Base-by-base conservation (phyloP, 2,113 vertebrate species). In the Mus spicilegus region DNA sequence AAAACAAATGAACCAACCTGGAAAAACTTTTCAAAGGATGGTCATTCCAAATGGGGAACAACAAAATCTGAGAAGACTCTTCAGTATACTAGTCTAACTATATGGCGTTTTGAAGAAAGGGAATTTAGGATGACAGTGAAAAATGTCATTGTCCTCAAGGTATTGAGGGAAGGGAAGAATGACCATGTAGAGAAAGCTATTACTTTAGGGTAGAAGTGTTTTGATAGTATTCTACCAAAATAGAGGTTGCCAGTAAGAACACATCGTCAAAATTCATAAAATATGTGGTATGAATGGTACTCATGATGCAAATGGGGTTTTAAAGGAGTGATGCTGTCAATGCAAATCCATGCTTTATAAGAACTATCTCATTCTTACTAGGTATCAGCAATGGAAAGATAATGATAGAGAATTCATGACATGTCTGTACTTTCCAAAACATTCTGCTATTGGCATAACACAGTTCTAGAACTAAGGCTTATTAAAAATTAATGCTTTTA, bases 401-500 rank as follows among this genome's bases (percentile, higher is more conserved):
- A 33, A 19, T 3, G 24, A 13, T 7, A 30, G 20, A 33, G 3
- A 22, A 14, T 16, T 0, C 5, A 5, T 19, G 22, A 5, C 1
- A 7, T 61, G 0, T 73, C 28, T 81, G 3, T 56, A 61, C 24
- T 89, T 81, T 56, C 2, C 12, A 30, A 24, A 73, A 33, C 82
- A 3, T 84, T 85, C 85, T 93, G 26, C 10, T 63, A 1, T 94
- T 28, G 78, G 84, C 20, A 16, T 78, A 78, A 88, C 51, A 84
- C 16, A 54, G 20, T 14, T 63, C 46, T n/a, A 67, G 67, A 84
- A 28, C 4, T 16, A 70, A 95, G 10, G 6, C 19, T 1, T 72
- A 5, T 26, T 63, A 7, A 42, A 63, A 77, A 46, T 90, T 8
- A 76, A 85, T 85, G 0, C 3, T 80, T 65, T 81, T 19, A 4